Conservation (phyloP, 2,797 vertebrate genomes). For the Typhlichthys subterraneus region DNA sequence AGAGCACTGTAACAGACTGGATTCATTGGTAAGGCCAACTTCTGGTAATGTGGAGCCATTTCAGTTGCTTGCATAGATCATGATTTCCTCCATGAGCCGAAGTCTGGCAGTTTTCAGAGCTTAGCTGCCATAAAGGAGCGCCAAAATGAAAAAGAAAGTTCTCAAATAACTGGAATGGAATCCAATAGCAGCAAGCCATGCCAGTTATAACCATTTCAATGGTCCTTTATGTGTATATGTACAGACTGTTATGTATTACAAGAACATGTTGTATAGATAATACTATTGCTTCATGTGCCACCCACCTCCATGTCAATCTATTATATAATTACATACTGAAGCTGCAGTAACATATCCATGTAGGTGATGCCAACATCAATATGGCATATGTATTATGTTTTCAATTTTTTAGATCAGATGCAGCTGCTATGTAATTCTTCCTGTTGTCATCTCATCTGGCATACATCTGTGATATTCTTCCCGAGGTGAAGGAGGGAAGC, state of each 20-base stretch:
- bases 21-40: conserved; percentile 37
- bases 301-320: conserved; percentile 3
- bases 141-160: conserved; percentile 25
- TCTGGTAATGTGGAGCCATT: conserved; percentile 21
- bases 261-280: not conserved
- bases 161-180: conserved; percentile 12
- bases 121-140: conserved; percentile 12
- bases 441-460: conserved; percentile 57
- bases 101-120: conserved; percentile 15
- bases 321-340: conserved; percentile 13
- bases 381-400: conserved; percentile 30
- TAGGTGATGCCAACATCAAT: conserved; percentile 11
- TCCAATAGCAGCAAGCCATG: not conserved
- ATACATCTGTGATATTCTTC: conserved; percentile 65
- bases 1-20: conserved; percentile 33
- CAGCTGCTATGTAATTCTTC: conserved; percentile 50
- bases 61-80: conserved; percentile 18
- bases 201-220: conserved; percentile 6
- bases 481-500: conserved; percentile 45
- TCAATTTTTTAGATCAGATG: conserved; percentile 40
- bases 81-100: conserved; percentile 18
- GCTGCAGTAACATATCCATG: conserved; percentile 17
- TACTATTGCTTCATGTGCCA: conserved; percentile 5
- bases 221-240: conserved; percentile 9
- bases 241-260: conserved; percentile 10